These are phyloP conservation scores for Chondrilla cf. caribensis DNA, from an alignment of 37 sponge, comb jelly and placozoan genomes.

Conservation along the genomic window DNA sequence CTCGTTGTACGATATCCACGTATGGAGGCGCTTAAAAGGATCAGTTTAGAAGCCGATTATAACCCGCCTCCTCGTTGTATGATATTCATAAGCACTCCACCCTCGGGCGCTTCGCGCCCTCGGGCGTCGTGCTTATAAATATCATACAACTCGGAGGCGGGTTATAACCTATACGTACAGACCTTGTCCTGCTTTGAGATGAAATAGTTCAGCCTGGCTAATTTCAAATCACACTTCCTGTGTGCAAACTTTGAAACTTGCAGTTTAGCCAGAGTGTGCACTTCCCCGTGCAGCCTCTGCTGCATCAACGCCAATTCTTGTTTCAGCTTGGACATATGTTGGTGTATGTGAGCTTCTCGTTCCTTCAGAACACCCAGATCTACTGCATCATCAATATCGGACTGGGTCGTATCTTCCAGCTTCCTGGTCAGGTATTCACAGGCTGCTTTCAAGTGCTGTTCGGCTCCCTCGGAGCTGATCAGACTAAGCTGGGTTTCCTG, in stretches of 20 bases:
- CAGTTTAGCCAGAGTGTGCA: slow-evolving; percentile 53
- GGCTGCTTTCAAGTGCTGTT: slow-evolving; percentile 32
- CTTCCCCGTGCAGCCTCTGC: slow-evolving; percentile 25
- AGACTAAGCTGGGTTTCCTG: slow-evolving; percentile 44
- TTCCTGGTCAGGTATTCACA: slow-evolving; percentile 31
- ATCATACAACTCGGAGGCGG: background rate
- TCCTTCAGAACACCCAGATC: background rate
- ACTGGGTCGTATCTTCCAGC: slow-evolving; percentile 7
- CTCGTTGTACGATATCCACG: no score
- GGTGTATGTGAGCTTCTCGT: background rate
- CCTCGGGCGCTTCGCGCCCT: no score
- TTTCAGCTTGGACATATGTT: slow-evolving; percentile 6
- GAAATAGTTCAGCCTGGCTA: slow-evolving; percentile 81
- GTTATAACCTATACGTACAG: background rate
- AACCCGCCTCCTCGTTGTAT: no score
- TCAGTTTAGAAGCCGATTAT: no score
- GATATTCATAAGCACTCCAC: no score
- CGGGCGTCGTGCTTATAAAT: no score
- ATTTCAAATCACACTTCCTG: slow-evolving; percentile 80
- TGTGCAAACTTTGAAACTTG: slow-evolving; percentile 44
- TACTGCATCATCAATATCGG: background rate
- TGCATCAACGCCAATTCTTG: background rate
- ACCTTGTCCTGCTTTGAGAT: slow-evolving; percentile 73
- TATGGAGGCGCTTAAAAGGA: no score
- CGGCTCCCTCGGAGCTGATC: slow-evolving; percentile 19